phyloP scores from a whole-genome alignment of 2,113 vertebrate species.

The Phylloscopus trochilus region DNA sequence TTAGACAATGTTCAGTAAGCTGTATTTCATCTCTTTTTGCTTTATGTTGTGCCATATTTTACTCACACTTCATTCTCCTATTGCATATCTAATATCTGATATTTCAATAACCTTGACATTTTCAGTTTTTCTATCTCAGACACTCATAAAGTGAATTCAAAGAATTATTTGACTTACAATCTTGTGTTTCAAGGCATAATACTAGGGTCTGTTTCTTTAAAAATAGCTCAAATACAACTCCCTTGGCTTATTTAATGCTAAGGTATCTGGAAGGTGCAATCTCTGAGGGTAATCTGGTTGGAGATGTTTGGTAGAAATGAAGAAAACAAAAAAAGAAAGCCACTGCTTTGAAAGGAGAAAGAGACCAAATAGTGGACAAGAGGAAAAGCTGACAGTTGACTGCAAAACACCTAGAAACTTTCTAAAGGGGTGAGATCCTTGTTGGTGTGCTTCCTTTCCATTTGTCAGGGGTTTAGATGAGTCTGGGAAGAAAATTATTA shows the following conservation, averaged over 20 bases:
- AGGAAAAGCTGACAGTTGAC: background rate
- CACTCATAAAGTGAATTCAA: background rate
- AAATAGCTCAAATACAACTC: background rate
- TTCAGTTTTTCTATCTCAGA: background rate
- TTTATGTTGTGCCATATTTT: background rate
- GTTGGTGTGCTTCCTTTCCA: background rate
- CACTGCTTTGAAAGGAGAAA: background rate
- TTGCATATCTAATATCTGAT: background rate
- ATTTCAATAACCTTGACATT: background rate
- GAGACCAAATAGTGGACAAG: background rate
- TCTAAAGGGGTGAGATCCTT: background rate
- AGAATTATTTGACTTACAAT: background rate
- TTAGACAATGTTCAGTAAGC: background rate
- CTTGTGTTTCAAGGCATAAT: background rate
- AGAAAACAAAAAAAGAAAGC: background rate
- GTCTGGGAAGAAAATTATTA: background rate
- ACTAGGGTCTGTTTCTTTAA: background rate
- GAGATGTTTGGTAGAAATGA: background rate
- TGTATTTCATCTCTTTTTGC: background rate
- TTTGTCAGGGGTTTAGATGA: background rate
- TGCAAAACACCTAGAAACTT: background rate
- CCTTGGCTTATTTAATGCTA: background rate
- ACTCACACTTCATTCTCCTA: background rate
- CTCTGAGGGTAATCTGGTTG: background rate
- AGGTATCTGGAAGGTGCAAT: background rate